A percentile compares a stretch with the other conserved stretches of the same genome.
phyloP scores from a whole-genome alignment of 2,113 vertebrate species.

The human region DNA sequence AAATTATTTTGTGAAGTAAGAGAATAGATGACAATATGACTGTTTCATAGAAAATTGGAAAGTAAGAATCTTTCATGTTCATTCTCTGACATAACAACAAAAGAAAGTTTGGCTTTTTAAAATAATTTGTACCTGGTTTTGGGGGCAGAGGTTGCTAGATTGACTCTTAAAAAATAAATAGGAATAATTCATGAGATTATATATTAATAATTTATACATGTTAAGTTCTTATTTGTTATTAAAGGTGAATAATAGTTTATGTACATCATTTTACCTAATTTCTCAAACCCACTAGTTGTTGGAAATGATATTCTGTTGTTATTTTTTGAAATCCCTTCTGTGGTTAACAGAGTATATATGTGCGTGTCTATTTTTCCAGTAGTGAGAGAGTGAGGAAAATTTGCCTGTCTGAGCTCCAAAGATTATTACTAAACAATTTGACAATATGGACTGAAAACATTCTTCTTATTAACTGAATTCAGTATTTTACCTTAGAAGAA shows the following conservation, averaged over 20 bases:
- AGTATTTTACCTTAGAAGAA: neutral
- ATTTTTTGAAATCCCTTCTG: neutral
- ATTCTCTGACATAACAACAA: neutral
- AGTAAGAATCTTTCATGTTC: neutral
- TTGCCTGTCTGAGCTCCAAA: neutral
- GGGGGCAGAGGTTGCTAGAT: neutral
- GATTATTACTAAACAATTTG: neutral
- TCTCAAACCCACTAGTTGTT: neutral
- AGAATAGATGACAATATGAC: neutral
- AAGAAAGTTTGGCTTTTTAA: neutral
- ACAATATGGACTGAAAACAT: neutral
- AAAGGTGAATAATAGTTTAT: neutral
- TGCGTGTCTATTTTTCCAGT: neutral
- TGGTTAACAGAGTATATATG: neutral
- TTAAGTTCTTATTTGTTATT: neutral
- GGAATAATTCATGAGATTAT: neutral
- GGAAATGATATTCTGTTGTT: neutral
- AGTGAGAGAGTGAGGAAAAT: neutral
- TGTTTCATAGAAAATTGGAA: neutral
- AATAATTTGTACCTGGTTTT: neutral
- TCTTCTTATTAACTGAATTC: neutral
- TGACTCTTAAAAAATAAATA: neutral
- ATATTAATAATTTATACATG: neutral
- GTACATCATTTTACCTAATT: neutral
- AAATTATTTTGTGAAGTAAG: neutral